Evolutionary conservation across 2,113 vertebrate genomes (phyloP), one percentile per base, ranked within the genome.

Genomic region (Apus apus): DNA sequence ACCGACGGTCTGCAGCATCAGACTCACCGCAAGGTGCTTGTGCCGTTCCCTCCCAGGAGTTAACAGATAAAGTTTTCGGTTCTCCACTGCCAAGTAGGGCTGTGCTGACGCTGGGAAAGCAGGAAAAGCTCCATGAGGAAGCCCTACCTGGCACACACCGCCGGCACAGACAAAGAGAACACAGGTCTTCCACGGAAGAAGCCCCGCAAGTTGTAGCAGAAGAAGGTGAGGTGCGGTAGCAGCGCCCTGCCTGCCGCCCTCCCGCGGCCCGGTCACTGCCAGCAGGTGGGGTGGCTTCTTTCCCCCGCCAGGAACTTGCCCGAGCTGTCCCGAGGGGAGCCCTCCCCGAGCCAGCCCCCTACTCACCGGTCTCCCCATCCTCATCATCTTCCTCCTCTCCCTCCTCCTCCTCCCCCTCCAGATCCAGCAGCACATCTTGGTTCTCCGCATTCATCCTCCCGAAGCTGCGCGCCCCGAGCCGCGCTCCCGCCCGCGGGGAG

Each of bases 301-400:
- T 32, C 87, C 14, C 43, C 50, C 64, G 2, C 6, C 10, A 6
- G 20, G 22, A 38, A 8, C 29, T 6, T 48, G 8, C 17, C 9
- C 17, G 20, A 8, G 20, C 46, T 48, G 20, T 13, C 34, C 82
- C 7, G 25, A 6, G 36, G 40, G 5, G 7, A 12, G 10, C 38
- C 43, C 36, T n/a, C 16, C 40, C 60, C 25, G 27, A 16, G 6
- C 29, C 89, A 48, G n/a, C 38, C 48, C 51, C 25, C 30, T 13
- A 76, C 98, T 98, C 94, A 98, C 98, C 97, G 53, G 84, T 96
- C 15, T 98, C 98, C 38, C 97, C 97, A 45, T 98, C 98, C 27
- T 97, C 97, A 16, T 97, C 97, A 2, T 97, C 97, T 0, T 97
- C 97, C 30, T 72, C 94, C 12, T 97, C 97, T 9, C 84, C 97